Evolutionary conservation across 2,888 invertebrate genomes (phyloP), one percentile per base, ranked within the genome.

Genomic region (Cylindroiulus punctatus): DNA sequence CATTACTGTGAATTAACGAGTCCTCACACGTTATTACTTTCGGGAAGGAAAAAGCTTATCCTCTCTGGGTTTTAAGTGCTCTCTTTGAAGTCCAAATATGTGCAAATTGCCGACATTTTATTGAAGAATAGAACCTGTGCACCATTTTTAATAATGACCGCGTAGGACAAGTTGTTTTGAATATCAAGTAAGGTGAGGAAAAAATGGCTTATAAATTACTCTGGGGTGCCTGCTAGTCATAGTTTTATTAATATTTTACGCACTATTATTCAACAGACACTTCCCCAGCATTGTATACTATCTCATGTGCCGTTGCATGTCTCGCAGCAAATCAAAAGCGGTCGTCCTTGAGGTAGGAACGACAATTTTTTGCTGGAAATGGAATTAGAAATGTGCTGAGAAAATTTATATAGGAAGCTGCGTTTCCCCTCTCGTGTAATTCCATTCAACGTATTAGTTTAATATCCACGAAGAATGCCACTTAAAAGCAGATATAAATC

Each of bases 61-160:
- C 30, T 76, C 76, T 76, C 76, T 30, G 17, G 14, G 8, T 76
- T 30, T 76, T 76, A 76, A 76, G 76, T 76, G 76, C 76, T 30
- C 76, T 76, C 76, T 76, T 76, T 76, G 76, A 76, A 76, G 76
- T 76, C 30, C 76, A 76, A 30, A 76, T 76, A 76, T 30, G 76
- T 30, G 26, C 76, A 76, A 76, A 76, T 76, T 76, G 76, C 76
- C 76, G 76, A 76, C 76, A 76, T 76, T 76, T 76, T 76, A 76
- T 76, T 76, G 76, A 76, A 76, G 76, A 76, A 76, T 76, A 30
- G 76, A 76, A 76, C 14, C 30, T 76, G 3, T 76, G 76, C 76
- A 76, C 76, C 76, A 76, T 76, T 76, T 76, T 76, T 76, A 76
- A 76, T 76, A 76, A 76, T 76, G 76, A 76, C 76, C 76, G 30